Base-by-base conservation (phyloP, 2,113 vertebrate genomes). In the Okapia johnstoni region DNA sequence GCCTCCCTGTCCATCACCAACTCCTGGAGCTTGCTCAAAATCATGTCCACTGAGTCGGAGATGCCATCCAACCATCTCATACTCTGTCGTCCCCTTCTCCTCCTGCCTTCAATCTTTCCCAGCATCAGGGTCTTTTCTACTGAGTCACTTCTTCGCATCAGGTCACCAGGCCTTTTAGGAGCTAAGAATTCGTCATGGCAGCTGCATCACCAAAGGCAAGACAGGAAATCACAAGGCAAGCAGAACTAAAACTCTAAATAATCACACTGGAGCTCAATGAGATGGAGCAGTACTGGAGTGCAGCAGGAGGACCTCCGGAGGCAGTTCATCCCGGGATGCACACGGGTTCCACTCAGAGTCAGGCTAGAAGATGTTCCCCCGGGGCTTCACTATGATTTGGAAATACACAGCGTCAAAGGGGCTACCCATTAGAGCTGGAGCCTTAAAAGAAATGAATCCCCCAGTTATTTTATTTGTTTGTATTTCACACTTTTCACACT, bases 301-400 rank as follows among this genome's bases (percentile, higher is more conserved):
- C 7, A 10, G 3, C 28, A 30, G 55, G 48, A 80, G 23, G n/a
- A 40, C 80, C n/a, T 96, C 54, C 25, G 66, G 46, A 33, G 28
- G 7, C 15, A n/a, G 28, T 17, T 23, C 33, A 13, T 14, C 15
- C 23, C 0, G 1, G 19, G 23, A 19, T 30, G 17, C 6, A 15
- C 21, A 1, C 11, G 19, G 63, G 1, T 19, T 17, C 10, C 7
- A 23, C 23, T 63, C 10, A 19, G 33, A n/a, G 30, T 70, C 43
- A 60, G 10, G 26, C 8, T 16, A 3, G 33, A 85, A 58, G 30
- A 66, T 5, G 11, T 4, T 5, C 55, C 25, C 28, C 9, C 11
- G 16, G 60, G 63, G 15, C 7, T 11, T 54, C 54, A 66, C n/a
- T 66, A 28, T 23, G 3, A 13, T 33, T 54, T 40, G 43, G 50